Percentiles rank a stretch among this genome's conserved stretches.
These are phyloP conservation scores for Epistrophe eligans DNA, from an alignment of 2,888 invertebrate species.

Conservation along the genomic window DNA sequence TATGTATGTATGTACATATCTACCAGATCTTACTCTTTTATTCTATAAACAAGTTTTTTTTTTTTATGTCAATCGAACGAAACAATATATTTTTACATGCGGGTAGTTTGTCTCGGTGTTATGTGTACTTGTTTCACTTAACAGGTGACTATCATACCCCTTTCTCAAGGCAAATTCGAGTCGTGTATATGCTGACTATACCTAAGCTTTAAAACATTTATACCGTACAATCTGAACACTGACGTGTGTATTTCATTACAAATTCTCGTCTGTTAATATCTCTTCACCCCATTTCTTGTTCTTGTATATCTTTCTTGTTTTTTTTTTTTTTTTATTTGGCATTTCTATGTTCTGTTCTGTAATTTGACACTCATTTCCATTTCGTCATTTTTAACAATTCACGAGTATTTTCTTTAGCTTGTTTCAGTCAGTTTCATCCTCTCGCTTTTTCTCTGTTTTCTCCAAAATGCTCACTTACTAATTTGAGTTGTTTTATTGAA, in stretches of 20 bases:
- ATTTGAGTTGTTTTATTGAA: conserved; percentile 51
- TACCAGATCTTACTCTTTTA: conserved; percentile 1
- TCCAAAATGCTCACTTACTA: background rate
- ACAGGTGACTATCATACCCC: conserved; percentile 72
- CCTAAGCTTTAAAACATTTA: background rate
- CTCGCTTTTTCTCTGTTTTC: background rate
- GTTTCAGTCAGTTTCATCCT: conserved; percentile 2
- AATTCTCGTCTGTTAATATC: conserved; percentile 38
- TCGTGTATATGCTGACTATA: background rate
- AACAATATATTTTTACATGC: background rate
- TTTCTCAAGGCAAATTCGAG: conserved; percentile 1
- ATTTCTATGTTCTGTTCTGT: conserved; percentile 37
- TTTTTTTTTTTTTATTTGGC: background rate
- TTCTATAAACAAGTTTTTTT: conserved; percentile 22
- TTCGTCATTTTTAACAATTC: conserved; percentile 71
- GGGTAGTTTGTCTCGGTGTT: conserved; percentile 9
- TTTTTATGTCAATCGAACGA: background rate
- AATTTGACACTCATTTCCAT: conserved; percentile 75
- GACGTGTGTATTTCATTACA: conserved; percentile 56
- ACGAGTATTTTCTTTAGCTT: conserved; percentile 47
- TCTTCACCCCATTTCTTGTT: conserved; percentile 29
- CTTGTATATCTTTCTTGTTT: background rate
- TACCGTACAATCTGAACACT: background rate
- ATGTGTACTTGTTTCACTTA: conserved; percentile 49
- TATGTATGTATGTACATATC: background rate